Evolutionary conservation across 2,113 vertebrate genomes (phyloP).

Genomic region (Kobus ellipsiprymnus): DNA sequence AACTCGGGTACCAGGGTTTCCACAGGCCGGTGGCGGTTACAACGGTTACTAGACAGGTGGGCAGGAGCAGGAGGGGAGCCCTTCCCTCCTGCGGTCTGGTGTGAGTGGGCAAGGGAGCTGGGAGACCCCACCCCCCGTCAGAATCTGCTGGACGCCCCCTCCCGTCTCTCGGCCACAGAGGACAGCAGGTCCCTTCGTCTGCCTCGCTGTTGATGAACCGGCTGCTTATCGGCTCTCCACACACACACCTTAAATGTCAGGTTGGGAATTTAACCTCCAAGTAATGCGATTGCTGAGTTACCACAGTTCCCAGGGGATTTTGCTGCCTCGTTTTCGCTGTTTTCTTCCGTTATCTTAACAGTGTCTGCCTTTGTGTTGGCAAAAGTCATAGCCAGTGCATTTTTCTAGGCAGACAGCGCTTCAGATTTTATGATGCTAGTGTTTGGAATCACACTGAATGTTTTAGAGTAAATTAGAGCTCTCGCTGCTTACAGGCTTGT

Average conservation of each 20-base stretch:
- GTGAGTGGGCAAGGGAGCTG: background rate
- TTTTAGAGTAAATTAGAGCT: background rate
- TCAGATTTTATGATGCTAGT: background rate
- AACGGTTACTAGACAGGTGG: background rate
- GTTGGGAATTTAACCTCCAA: background rate
- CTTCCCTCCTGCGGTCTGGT: background rate
- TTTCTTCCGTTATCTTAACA: too few relatives aligned
- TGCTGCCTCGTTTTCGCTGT: background rate
- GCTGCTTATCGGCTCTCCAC: background rate
- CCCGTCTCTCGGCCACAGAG: background rate
- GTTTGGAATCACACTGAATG: background rate
- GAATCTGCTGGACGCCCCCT: background rate
- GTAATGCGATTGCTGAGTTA: background rate
- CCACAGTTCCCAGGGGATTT: background rate
- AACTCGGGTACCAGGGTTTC: background rate
- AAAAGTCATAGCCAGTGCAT: background rate
- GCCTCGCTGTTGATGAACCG: background rate
- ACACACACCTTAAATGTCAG: background rate
- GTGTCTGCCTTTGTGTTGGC: too few relatives aligned
- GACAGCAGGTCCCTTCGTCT: background rate
- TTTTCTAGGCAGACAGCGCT: background rate
- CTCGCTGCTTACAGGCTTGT: background rate
- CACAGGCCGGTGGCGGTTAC: fast-evolving
- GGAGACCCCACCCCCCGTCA: too few relatives aligned
- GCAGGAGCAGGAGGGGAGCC: background rate